These are phyloP conservation scores for Hermetia illucens DNA, from an alignment of 1,140 invertebrate genomes.

Conservation along the genomic window DNA sequence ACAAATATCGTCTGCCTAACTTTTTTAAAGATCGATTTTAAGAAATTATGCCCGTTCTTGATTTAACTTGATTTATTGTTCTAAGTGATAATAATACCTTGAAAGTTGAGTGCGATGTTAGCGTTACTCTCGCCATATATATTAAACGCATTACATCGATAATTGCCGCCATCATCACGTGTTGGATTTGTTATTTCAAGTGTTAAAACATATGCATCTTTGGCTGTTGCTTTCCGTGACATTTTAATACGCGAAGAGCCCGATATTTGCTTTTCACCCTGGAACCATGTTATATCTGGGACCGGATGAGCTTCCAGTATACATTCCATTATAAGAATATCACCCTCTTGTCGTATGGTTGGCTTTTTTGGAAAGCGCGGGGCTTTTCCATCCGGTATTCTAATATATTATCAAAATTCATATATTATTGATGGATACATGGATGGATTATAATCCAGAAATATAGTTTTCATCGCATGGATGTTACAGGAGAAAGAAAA, in stretches of 20 bases:
- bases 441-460: too few relatives aligned
- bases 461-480: too few relatives aligned
- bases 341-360: constrained; percentile 88
- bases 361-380: constrained; percentile 95
- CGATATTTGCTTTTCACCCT: constrained; percentile 66
- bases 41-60: too few relatives aligned
- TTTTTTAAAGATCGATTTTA: too few relatives aligned
- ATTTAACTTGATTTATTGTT: too few relatives aligned
- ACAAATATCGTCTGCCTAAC: too few relatives aligned
- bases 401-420: constrained; percentile 33
- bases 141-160: constrained; percentile 98
- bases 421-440: too few relatives aligned
- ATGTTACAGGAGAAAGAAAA: too few relatives aligned
- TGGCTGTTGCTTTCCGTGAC: constrained; percentile 67
- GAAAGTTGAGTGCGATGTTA: constrained; percentile 98
- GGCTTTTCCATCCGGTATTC: constrained; percentile 88
- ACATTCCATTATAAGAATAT: constrained; percentile 90
- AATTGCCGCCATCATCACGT: constrained; percentile 91
- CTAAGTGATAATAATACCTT: too few relatives aligned
- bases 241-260: constrained; percentile 75
- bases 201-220: constrained; percentile 80
- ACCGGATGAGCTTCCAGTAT: constrained; percentile 86
- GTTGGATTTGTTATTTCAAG: constrained; percentile 90
- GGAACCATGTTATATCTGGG: constrained; percentile 92
- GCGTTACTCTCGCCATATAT: constrained; percentile 97